Evolutionary conservation across 1,140 invertebrate species (phyloP).

Genomic region (Drosophila bocqueti): DNA sequence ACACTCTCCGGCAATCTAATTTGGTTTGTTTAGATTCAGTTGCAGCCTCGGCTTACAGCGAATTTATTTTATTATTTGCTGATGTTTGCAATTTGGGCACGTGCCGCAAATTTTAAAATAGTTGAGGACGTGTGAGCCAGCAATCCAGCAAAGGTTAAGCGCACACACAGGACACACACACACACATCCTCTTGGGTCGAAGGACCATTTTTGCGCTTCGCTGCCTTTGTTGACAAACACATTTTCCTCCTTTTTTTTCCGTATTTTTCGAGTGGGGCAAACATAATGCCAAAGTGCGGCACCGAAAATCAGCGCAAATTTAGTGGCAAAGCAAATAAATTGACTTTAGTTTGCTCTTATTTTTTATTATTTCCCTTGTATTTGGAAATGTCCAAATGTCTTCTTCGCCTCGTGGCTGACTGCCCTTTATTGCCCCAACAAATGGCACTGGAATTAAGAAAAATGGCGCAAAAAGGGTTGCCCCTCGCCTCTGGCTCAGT

Average conservation of each 20-base stretch:
- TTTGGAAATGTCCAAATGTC: slow-evolving; percentile 77
- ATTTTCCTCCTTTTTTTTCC: not conserved
- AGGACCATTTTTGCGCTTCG: slow-evolving; percentile 71
- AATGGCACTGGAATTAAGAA: slow-evolving; percentile 75
- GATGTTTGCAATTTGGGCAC: slow-evolving; percentile 84
- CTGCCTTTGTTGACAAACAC: slow-evolving; percentile 80
- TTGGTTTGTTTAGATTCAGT: slow-evolving; percentile 50
- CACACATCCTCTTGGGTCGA: slow-evolving; percentile 3
- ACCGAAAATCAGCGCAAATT: slow-evolving; percentile 77
- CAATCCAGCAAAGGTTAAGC: slow-evolving; percentile 58
- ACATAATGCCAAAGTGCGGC: slow-evolving; percentile 52
- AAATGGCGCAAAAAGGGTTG: slow-evolving; percentile 76
- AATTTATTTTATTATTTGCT: slow-evolving; percentile 85
- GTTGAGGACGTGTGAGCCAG: slow-evolving; percentile 68
- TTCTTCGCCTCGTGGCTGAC: slow-evolving; percentile 54
- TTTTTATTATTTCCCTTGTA: slow-evolving; percentile 15
- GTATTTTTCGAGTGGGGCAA: slow-evolving; percentile 59
- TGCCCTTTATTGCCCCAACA: slow-evolving; percentile 68
- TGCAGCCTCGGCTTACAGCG: slow-evolving; percentile 61
- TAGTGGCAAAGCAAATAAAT: slow-evolving; percentile 83
- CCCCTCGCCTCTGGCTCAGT: slow-evolving; percentile 32
- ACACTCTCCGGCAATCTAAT: slow-evolving; percentile 56
- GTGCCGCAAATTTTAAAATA: slow-evolving; percentile 83
- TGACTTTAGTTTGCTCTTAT: slow-evolving; percentile 71
- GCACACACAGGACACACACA: slow-evolving; percentile 34